Evolutionary conservation across 2,797 vertebrate genomes (phyloP).

Genomic region (Sebastes wilsoni): DNA sequence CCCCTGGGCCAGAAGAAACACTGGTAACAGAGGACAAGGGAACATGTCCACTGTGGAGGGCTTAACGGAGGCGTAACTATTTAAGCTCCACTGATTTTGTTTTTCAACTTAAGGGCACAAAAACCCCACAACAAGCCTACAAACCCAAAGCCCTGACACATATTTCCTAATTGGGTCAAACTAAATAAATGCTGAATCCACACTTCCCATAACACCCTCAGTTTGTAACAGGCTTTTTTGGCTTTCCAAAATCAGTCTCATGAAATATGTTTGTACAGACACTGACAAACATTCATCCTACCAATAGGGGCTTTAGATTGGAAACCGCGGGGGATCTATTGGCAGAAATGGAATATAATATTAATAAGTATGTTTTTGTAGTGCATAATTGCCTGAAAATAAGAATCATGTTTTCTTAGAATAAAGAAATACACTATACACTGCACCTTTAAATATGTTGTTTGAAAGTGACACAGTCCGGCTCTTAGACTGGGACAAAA

Average conservation of each 20-base stretch:
- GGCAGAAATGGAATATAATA: too few species aligned
- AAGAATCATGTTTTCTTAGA: too few species aligned
- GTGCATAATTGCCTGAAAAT: too few species aligned
- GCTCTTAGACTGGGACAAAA: neutral
- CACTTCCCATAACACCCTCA: neutral
- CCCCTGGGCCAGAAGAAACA: neutral
- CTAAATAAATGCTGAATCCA: neutral
- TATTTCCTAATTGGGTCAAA: neutral
- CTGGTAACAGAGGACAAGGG: neutral
- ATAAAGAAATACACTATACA: too few species aligned
- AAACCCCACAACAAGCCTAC: neutral
- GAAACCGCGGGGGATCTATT: neutral
- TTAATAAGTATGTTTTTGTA: too few species aligned
- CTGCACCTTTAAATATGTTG: neutral
- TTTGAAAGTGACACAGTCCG: neutral
- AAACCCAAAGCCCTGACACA: neutral
- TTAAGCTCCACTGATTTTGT: neutral
- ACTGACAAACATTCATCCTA: neutral
- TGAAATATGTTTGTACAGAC: neutral
- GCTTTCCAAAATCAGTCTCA: neutral
- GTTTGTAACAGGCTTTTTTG: neutral
- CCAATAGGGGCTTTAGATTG: neutral
- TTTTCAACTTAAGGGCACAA: neutral
- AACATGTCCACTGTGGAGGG: neutral
- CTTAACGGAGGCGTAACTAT: neutral